A percentile compares a stretch with the other conserved stretches of the same genome.
Evolutionary conservation across 1,140 invertebrate species (phyloP).

Genomic region (Metopolophium dirhodum): DNA sequence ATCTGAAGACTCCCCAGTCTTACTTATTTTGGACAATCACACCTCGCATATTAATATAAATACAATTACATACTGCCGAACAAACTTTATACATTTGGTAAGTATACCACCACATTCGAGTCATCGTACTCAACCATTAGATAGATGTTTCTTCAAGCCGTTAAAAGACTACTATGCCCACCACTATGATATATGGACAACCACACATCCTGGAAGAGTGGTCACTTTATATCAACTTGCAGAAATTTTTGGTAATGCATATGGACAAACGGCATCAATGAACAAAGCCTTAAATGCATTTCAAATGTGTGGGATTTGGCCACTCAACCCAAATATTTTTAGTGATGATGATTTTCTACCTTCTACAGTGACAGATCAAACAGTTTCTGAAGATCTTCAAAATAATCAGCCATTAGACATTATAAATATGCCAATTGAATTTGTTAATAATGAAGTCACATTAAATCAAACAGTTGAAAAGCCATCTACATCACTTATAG

Average conservation of each 20-base stretch:
- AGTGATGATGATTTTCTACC: slow-evolving; percentile 62
- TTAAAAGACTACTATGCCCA: slow-evolving; percentile 51
- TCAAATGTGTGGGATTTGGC: slow-evolving; percentile 62
- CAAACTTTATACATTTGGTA: slow-evolving; percentile 58
- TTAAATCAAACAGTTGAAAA: no score
- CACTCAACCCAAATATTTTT: slow-evolving; percentile 63
- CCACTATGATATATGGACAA: slow-evolving; percentile 60
- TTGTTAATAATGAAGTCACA: no score
- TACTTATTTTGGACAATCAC: slow-evolving; percentile 61
- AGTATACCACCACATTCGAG: slow-evolving; percentile 61
- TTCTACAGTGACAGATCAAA: slow-evolving; percentile 61
- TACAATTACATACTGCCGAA: not conserved
- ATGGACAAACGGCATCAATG: slow-evolving; percentile 61
- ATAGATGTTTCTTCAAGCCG: slow-evolving; percentile 60
- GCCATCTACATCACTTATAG: no score
- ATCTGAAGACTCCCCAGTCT: slow-evolving; percentile 58
- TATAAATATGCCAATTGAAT: no score
- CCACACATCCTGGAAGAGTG: slow-evolving; percentile 61
- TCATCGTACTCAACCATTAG: slow-evolving; percentile 61
- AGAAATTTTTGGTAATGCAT: slow-evolving; percentile 60
- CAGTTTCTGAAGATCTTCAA: not conserved
- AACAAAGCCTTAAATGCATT: slow-evolving; percentile 64
- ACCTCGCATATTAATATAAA: slow-evolving; percentile 52
- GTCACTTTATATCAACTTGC: slow-evolving; percentile 62
- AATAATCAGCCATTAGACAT: not conserved